These are phyloP conservation scores for Scaptomyza cyrtandrae DNA, from an alignment of 2,888 invertebrate species.

Conservation along the genomic window DNA sequence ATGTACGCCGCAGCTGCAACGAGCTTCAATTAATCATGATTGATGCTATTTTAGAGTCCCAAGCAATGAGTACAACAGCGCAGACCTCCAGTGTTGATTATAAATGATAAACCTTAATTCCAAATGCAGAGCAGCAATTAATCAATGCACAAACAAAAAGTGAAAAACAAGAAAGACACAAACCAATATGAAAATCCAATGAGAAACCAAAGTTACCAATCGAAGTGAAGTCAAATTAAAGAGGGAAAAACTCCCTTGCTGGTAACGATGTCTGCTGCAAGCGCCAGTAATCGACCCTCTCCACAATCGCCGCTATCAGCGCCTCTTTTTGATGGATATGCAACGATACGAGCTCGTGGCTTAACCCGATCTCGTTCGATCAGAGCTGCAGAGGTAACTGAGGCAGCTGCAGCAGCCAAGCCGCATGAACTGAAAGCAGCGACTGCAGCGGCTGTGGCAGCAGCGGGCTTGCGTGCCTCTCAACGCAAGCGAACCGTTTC, in stretches of 20 bases:
- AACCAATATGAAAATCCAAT: conserved; percentile 65
- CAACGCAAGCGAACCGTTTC: conserved; percentile 81
- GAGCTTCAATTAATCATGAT: conserved; percentile 70
- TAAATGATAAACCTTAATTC: conserved; percentile 61
- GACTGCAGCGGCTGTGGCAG: conserved; percentile 6
- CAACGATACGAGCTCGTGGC: conserved; percentile 90
- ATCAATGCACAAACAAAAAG: conserved; percentile 64
- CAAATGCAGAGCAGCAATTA: conserved; percentile 71
- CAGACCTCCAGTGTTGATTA: conserved; percentile 50
- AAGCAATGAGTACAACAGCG: conserved; percentile 57
- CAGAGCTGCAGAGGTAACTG: conserved; percentile 81
- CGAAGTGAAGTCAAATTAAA: conserved; percentile 14
- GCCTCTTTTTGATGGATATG: conserved; percentile 93
- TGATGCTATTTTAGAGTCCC: conserved; percentile 63
- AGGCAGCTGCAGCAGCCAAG: conserved; percentile 65
- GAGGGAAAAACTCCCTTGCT: neutral
- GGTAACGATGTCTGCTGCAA: conserved; percentile 69
- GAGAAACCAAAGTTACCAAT: conserved; percentile 37
- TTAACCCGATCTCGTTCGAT: conserved; percentile 84
- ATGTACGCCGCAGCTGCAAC: conserved; percentile 48
- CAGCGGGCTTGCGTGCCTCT: neutral
- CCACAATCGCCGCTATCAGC: conserved; percentile 69
- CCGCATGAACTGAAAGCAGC: conserved; percentile 46
- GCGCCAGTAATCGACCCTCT: conserved; percentile 64
- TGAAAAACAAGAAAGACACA: conserved; percentile 7